Evolutionary conservation across 2,797 vertebrate genomes (phyloP).

Genomic region (Sebastes hubbsi): DNA sequence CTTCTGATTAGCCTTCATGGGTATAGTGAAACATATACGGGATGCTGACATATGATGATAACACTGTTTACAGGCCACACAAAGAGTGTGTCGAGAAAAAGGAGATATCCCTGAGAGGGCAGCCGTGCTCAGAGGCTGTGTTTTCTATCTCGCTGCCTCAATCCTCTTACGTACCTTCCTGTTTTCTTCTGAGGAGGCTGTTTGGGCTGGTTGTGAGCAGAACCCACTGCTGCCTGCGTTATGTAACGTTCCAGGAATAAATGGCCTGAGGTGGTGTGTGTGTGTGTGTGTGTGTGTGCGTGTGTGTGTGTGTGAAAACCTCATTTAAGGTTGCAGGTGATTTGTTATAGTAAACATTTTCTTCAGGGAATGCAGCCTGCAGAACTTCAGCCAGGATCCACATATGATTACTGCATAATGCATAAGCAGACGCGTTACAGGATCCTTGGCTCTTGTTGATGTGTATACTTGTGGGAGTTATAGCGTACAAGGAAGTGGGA

Average conservation of each 20-base stretch:
- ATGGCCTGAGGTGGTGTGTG: slow-evolving; percentile 46
- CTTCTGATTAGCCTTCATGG: not conserved
- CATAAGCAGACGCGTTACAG: not conserved
- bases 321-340: slow-evolving; percentile 61
- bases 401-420: not conserved
- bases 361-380: slow-evolving; percentile 15
- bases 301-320: slow-evolving; percentile 45
- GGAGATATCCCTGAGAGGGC: slow-evolving; percentile 1
- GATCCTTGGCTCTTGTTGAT: slow-evolving; percentile 12
- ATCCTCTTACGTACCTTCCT: slow-evolving; percentile 53
- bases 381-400: slow-evolving; percentile 6
- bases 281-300: slow-evolving; percentile 25
- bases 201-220: slow-evolving; percentile 48
- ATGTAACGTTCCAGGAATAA: slow-evolving; percentile 74
- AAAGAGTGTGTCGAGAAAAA: not conserved
- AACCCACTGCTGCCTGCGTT: slow-evolving; percentile 58
- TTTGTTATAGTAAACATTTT: slow-evolving; percentile 51
- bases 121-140: not conserved
- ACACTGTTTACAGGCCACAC: slow-evolving; percentile 33
- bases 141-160: slow-evolving; percentile 29
- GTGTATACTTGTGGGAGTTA: slow-evolving; percentile 25
- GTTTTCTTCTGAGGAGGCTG: slow-evolving; percentile 50
- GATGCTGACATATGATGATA: slow-evolving; percentile 21
- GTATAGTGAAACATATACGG: not conserved
- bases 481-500: slow-evolving; percentile 45